Evolutionary conservation across 2,888 invertebrate species (phyloP).

Genomic region (Melangyna quadrimaculata): DNA sequence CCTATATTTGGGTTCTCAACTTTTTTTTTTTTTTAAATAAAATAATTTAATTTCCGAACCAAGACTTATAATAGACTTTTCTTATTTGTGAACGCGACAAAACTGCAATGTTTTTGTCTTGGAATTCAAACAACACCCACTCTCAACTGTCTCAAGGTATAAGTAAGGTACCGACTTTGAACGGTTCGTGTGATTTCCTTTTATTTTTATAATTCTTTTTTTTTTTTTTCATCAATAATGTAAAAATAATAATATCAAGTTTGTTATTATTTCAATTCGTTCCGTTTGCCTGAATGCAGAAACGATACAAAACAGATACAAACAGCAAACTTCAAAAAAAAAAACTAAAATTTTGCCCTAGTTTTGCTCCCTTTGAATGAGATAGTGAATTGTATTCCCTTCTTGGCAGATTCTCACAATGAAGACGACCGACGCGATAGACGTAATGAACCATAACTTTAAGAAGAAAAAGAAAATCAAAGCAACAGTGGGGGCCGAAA

Average conservation of each 20-base stretch:
- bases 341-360: conserved; percentile 23
- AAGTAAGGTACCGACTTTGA: not conserved
- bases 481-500: conserved; percentile 15
- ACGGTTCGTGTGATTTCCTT: not conserved
- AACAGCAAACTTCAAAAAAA: too few relatives aligned
- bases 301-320: not conserved
- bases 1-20: not conserved
- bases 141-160: not conserved
- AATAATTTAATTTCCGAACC: not conserved
- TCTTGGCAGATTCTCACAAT: conserved; percentile 26
- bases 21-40: not conserved
- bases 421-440: not conserved
- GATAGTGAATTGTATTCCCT: conserved; percentile 7
- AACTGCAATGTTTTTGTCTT: conserved; percentile 52
- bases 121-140: conserved; percentile 7
- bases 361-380: conserved; percentile 40
- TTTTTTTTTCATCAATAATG: not conserved
- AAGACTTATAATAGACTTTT: conserved; percentile 13
- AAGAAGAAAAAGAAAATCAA: not conserved
- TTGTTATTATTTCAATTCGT: conserved; percentile 44
- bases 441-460: conserved; percentile 34
- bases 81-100: conserved; percentile 62
- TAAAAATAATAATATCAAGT: conserved; percentile 22
- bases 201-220: not conserved
- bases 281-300: conserved; percentile 44